Evolutionary conservation across 2,797 vertebrate genomes (phyloP).

Genomic region (Gila robusta): DNA sequence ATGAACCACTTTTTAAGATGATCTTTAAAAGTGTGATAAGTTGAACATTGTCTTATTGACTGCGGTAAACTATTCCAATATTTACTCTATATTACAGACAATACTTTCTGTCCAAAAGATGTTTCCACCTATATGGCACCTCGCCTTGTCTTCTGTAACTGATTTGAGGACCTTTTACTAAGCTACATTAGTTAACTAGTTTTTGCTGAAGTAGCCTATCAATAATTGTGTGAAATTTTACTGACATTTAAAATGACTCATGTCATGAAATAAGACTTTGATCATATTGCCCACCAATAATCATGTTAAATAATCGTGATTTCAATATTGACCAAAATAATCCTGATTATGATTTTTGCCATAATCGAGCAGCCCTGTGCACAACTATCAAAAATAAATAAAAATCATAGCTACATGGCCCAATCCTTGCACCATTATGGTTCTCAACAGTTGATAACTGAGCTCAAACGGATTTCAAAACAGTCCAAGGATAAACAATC

Average conservation of each 20-base stretch:
- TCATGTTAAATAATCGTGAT: too few relatives aligned
- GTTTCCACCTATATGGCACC: background rate
- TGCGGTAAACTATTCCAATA: background rate
- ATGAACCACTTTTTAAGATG: too few relatives aligned
- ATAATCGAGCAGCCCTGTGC: background rate
- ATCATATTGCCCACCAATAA: too few relatives aligned
- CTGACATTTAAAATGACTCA: too few relatives aligned
- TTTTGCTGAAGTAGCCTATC: background rate
- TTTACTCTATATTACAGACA: background rate
- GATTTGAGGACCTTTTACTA: too few relatives aligned
- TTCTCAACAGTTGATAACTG: background rate
- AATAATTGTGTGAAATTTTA: background rate
- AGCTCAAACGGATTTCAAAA: constrained; percentile 9
- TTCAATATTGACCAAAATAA: too few relatives aligned
- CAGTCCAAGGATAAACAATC: constrained; percentile 7
- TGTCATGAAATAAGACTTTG: too few relatives aligned
- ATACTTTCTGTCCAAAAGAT: background rate
- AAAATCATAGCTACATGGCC: background rate
- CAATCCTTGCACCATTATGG: background rate
- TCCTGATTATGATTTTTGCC: too few relatives aligned
- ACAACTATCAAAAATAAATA: background rate
- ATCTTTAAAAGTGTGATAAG: background rate
- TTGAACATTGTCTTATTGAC: too few relatives aligned
- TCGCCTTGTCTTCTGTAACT: too few relatives aligned
- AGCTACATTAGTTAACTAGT: too few relatives aligned